Evolutionary conservation across 2,888 invertebrate species (phyloP), one percentile per base, ranked within the genome.

Genomic region (Metellina segmentata): DNA sequence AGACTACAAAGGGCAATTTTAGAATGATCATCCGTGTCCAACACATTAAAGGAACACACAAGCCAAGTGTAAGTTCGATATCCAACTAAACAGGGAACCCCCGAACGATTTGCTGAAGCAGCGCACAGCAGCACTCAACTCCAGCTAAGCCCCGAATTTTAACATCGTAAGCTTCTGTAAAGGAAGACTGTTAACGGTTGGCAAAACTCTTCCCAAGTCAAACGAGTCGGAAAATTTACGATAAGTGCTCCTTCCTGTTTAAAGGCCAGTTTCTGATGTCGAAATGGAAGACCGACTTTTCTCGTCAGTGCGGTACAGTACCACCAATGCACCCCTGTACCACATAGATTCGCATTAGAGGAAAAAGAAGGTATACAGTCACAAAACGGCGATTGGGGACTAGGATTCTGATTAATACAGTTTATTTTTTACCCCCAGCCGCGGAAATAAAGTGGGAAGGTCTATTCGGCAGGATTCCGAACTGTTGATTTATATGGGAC

Each of bases 181-280:
- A 7, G 85, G 85, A 78, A 71, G 71, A 87, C 61, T 79, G 79
- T 87, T 87, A 70, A 79, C 79, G 81, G 87, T 34, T 72, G 19
- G 53, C 48, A n/a, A 70, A 69, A 52, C 20, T 11, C 81, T 70
- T 20, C n/a, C 13, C 19, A 34, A 72, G 77, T 34, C 19, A 90
- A 90, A 85, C 89, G 79, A 72, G 89, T 48, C 85, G 85, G 89
- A 90, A 90, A 90, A 90, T 90, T 90, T 90, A 90, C 89, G 89
- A 90, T 90, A 90, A 85, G 89, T 90, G 89, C 89, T 79, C 72
- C 89, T 79, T 90, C 89, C 89, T 90, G 89, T 85, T 90, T 90
- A 85, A 77, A 77, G 48, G 78, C 34, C 34, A 2, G 34, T 34
- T 34, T 34, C 34, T 34, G 34, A 1, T 2, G 34, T 1, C 34